phyloP scores from a whole-genome alignment of 1,140 invertebrate genomes.

The Aphelenchoides fujianensis region DNA sequence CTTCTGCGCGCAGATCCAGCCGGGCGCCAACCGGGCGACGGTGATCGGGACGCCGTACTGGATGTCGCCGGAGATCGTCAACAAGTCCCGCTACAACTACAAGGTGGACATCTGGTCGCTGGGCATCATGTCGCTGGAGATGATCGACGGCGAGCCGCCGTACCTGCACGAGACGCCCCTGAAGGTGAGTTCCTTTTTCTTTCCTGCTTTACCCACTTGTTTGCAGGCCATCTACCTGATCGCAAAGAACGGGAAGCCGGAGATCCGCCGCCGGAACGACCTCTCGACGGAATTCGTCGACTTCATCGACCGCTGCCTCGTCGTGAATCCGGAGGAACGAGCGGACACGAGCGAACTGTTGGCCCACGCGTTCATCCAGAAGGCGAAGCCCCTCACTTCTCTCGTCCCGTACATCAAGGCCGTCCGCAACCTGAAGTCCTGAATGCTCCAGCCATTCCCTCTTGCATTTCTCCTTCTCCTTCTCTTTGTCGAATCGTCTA shows the following conservation, averaged over 20 bases:
- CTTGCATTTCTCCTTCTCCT: too few species aligned
- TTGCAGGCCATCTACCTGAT: slow-evolving; percentile 61
- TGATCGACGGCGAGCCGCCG: slow-evolving; percentile 63
- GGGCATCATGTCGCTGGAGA: slow-evolving; percentile 59
- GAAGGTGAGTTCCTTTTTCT: slow-evolving; percentile 42
- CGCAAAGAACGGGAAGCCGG: slow-evolving; percentile 62
- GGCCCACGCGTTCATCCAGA: slow-evolving; percentile 52
- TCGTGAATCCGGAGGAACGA: slow-evolving; percentile 50
- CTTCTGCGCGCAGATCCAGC: slow-evolving; percentile 62
- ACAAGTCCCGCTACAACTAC: slow-evolving; percentile 58
- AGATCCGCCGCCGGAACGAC: slow-evolving; percentile 53
- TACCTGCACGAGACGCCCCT: slow-evolving; percentile 59
- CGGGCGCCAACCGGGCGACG: slow-evolving; percentile 55
- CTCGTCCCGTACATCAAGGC: slow-evolving; percentile 60
- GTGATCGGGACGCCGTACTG: slow-evolving; percentile 78
- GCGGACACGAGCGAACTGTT: slow-evolving; percentile 57
- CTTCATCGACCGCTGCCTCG: slow-evolving; percentile 56
- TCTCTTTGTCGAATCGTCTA: too few species aligned
- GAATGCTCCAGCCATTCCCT: background rate
- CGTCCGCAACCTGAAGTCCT: slow-evolving; percentile 39
- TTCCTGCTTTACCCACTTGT: slow-evolving; percentile 4
- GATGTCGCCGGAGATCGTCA: slow-evolving; percentile 81
- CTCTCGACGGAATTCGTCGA: slow-evolving; percentile 54
- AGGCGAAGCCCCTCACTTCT: slow-evolving; percentile 53
- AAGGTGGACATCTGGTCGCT: slow-evolving; percentile 62